Base-by-base conservation (phyloP, 30 jellyfish, hydroid and myxozoan genomes). In the Nemopilema nomurai region DNA sequence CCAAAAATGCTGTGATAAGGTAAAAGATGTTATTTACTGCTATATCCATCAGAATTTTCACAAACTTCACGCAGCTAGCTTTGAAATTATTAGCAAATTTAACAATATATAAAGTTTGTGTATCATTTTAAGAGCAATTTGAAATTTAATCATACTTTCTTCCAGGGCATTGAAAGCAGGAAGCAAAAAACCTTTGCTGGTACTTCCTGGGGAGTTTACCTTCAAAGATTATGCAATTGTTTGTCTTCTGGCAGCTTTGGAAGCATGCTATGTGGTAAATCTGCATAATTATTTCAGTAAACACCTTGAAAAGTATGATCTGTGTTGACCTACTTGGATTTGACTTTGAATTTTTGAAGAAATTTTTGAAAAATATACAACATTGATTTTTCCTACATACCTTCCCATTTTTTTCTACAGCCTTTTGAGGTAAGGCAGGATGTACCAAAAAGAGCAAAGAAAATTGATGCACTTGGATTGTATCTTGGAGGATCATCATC, bases 181-280 rank as follows among this genome's bases (percentile, higher is more conserved):
- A 9, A 69, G 79, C 71, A 64, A 88, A 33, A 69, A 67, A 52
- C 96, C 92, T 30, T 28, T 90, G 74, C 80, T 95, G 17, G 89
- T 90, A 19, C 41, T 53, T 28, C 86, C 97, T 75, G 89, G 84
- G 67, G 68, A 67, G 22, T 62, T 80, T 78, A 26, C 83, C 6
- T 87, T 62, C 91, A 74, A 90, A 26, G 83, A 87, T 82, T 89
- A 92, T 63, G 70, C 92, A 18, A 74, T 81, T 29, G 97, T 95
- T 30, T 62, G 96, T 64, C 27, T 86, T 7, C 82, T 95, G 28
- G 99, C 92, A 41, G 99, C 98, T 51, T 65, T 89, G 71, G 97
- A 95, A 88, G 99, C 99, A 21, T 88, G 91, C 33, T 95, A 95
- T 87, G 99, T 95, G 92, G 99, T 94, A 67, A 73, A 90, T 26